These are phyloP conservation scores for Gastrophysa polygoni DNA, from an alignment of 2,888 invertebrate genomes.

Conservation along the genomic window DNA sequence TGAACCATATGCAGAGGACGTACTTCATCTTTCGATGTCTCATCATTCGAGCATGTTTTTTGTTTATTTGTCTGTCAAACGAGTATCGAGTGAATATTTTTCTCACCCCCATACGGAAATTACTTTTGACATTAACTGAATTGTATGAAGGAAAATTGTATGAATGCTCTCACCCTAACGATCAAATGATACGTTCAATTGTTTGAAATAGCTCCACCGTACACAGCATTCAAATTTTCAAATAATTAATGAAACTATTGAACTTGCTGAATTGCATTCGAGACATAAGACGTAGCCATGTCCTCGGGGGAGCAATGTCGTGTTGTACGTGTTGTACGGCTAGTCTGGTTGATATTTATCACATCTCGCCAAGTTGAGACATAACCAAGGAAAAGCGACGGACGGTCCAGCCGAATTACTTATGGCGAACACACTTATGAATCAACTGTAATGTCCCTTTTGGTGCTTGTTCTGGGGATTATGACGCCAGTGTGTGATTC, in stretches of 20 bases:
- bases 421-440: slow-evolving; percentile 22
- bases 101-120: too few species aligned
- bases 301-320: slow-evolving; percentile 23
- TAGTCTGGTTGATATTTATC: slow-evolving; percentile 26
- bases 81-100: too few species aligned
- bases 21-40: too few species aligned
- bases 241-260: slow-evolving; percentile 17
- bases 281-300: slow-evolving; percentile 21
- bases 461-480: slow-evolving; percentile 20
- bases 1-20: too few species aligned
- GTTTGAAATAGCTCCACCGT: too few species aligned
- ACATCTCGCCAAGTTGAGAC: slow-evolving; percentile 27
- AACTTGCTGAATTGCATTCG: slow-evolving; percentile 17
- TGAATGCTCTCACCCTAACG: too few species aligned
- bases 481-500: slow-evolving; percentile 17
- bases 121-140: too few species aligned
- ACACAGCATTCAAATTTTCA: slow-evolving; percentile 12
- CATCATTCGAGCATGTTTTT: too few species aligned
- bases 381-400: slow-evolving; percentile 23
- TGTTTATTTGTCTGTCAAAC: too few species aligned
- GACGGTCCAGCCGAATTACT: slow-evolving; percentile 19
- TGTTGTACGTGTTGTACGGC: slow-evolving; percentile 24
- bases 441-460: slow-evolving; percentile 22
- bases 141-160: too few species aligned
- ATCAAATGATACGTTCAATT: too few species aligned